These are phyloP conservation scores for Gambusia yucatana DNA, from an alignment of 2,797 vertebrate genomes.

Conservation along the genomic window DNA sequence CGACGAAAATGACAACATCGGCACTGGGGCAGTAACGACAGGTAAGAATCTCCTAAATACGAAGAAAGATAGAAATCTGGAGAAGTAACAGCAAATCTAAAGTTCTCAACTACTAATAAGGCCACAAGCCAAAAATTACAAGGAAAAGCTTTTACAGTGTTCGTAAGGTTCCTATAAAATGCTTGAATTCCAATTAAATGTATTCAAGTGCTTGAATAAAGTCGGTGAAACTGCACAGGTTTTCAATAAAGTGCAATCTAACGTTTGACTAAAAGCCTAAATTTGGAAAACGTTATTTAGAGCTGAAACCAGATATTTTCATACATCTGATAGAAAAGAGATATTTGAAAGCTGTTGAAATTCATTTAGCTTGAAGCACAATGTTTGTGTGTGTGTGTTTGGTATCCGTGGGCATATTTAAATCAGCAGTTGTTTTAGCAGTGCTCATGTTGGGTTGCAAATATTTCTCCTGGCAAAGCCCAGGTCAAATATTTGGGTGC, in stretches of 20 bases:
- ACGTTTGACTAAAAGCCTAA: too few relatives aligned
- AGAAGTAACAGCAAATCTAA: neutral
- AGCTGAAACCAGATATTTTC: too few relatives aligned
- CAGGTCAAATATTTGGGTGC: constrained; percentile 4
- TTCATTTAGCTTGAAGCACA: constrained; percentile 5
- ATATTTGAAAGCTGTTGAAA: neutral
- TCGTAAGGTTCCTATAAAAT: too few relatives aligned
- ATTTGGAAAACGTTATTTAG: too few relatives aligned
- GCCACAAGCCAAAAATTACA: neutral
- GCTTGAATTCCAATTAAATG: too few relatives aligned
- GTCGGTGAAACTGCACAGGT: too few relatives aligned
- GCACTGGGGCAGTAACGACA: constrained; percentile 88
- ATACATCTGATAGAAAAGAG: too few relatives aligned
- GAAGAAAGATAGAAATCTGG: neutral
- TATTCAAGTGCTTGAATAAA: too few relatives aligned
- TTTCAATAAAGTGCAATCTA: too few relatives aligned
- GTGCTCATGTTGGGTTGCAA: neutral
- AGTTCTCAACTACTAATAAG: neutral
- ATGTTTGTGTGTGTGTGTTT: constrained; percentile 3
- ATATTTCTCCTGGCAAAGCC: neutral
- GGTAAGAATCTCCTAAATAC: constrained; percentile 79
- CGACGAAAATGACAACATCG: constrained; percentile 96
- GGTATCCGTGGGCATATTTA: neutral
- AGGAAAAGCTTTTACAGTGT: too few relatives aligned
- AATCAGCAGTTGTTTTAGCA: constrained; percentile 10